phyloP scores from a whole-genome alignment of 2,797 vertebrate genomes.

The Spinibarbus caldwelli region DNA sequence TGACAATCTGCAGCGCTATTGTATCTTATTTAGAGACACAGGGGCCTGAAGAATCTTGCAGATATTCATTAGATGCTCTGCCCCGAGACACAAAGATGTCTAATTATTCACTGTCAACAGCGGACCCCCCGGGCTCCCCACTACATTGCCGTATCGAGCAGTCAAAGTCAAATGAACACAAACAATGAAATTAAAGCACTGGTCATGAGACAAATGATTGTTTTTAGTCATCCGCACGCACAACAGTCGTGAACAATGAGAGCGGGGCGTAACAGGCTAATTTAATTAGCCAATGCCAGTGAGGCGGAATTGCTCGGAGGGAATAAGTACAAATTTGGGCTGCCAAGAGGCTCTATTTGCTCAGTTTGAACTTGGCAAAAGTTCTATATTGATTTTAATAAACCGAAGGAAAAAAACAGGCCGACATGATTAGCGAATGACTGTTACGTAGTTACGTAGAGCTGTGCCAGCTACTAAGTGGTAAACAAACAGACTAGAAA shows the following conservation, averaged over 20 bases:
- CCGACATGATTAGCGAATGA: neutral
- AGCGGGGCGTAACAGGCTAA: conserved; percentile 66
- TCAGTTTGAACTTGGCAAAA: conserved; percentile 41
- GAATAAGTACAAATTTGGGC: conserved; percentile 43
- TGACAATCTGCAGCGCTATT: conserved; percentile 53
- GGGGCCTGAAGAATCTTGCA: conserved; percentile 67
- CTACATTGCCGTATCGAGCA: conserved; percentile 66
- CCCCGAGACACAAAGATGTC: conserved; percentile 71
- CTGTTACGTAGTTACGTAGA: conserved; percentile 22
- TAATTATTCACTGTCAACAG: conserved; percentile 75
- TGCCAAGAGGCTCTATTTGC: conserved; percentile 41
- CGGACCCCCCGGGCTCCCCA: conserved; percentile 66
- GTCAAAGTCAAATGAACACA: conserved; percentile 76
- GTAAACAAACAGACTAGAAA: conserved; percentile 33
- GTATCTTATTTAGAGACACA: conserved; percentile 56
- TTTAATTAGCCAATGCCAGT: conserved; percentile 74
- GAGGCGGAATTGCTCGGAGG: conserved; percentile 63
- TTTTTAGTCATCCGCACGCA: conserved; percentile 59
- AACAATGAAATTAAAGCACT: conserved; percentile 67
- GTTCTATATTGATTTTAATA: conserved; percentile 34
- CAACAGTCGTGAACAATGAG: conserved; percentile 56
- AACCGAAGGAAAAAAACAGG: neutral
- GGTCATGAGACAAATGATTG: conserved; percentile 71
- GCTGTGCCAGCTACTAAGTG: conserved; percentile 25
- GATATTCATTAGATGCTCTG: conserved; percentile 73